Evolutionary conservation across 2,797 vertebrate species (phyloP), one percentile per base, ranked within the genome.

Genomic region (Anguilla marmorata): DNA sequence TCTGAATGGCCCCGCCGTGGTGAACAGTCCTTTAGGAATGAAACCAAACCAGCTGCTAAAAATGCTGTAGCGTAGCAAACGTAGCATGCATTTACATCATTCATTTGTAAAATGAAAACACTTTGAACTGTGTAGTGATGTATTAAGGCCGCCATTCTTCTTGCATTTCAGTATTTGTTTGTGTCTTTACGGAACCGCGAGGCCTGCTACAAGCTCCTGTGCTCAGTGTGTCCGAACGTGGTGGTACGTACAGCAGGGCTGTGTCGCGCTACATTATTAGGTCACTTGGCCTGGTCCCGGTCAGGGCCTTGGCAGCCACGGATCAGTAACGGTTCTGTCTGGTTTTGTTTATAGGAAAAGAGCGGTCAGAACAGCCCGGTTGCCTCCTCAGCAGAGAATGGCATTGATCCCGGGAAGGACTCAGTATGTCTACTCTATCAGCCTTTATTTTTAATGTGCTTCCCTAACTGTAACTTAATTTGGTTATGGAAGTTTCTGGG

Each of bases 171-270:
- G 97, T 95, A 95, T 90, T 91, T 96, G 0, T 97, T 98, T 19
- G 93, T 94, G 69, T 97, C 95, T 0, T 45, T 98, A 86, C 94
- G 93, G 82, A 94, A 91, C 87, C 95, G 97, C 0, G 95, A 97
- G 5, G 83, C 90, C 76, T 95, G 96, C 0, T 96, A 93, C 91
- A 93, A 93, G 86, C 90, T 95, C 87, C 94, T 98, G 69, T 93
- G 92, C 6, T 93, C 88, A 0, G 2, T 97, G 80, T 97, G 96
- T 86, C 92, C 89, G 48, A 90, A 95, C 1, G 82, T 92, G 19
- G 93, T 96, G 96, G 97, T 97, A 90, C 0, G 48, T 3, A 80
- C 24, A 19, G n/a, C 6, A 72, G n/a, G 8, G 56, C 30, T 86
- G n/a, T 52, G 48, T 5, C 48, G 14, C 66, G 30, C 41, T 45